phyloP scores from a whole-genome alignment of 2,888 invertebrate genomes.

The Conops quadrifasciatus region DNA sequence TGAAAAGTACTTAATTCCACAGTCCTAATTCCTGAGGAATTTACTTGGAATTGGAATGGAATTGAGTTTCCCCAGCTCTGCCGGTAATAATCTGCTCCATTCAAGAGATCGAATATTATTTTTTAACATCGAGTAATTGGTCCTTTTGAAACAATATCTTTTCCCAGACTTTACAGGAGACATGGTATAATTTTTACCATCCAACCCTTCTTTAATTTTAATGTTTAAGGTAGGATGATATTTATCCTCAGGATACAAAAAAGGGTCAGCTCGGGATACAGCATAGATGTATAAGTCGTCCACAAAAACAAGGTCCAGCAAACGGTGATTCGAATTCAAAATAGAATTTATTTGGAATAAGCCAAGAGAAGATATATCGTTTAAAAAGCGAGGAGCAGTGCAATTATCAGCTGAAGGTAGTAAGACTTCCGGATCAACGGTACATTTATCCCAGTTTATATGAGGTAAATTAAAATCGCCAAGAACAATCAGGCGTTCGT shows the following conservation, averaged over 20 bases:
- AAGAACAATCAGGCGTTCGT: neutral
- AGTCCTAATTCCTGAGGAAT: too few species aligned
- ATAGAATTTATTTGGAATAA: neutral
- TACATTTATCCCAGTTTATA: neutral
- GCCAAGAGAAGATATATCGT: neutral
- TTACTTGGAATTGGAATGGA: too few species aligned
- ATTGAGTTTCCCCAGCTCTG: too few species aligned
- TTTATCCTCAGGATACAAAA: neutral
- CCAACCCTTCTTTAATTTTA: neutral
- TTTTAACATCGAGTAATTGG: too few species aligned
- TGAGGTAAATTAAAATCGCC: conserved; percentile 1
- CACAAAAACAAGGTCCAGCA: neutral
- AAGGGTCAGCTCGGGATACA: neutral
- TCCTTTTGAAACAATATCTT: too few species aligned
- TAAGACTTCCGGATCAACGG: neutral
- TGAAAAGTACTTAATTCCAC: too few species aligned
- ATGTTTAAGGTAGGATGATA: conserved; percentile 3
- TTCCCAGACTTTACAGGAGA: too few species aligned
- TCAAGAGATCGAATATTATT: too few species aligned
- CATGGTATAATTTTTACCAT: neutral
- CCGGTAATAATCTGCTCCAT: too few species aligned
- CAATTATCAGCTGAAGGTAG: neutral
- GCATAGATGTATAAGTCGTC: neutral
- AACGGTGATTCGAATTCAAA: neutral
- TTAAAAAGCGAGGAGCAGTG: too few species aligned